Evolutionary conservation across 2,888 invertebrate genomes (phyloP), one percentile per base, ranked within the genome.

Genomic region (Plebejus anna): DNA sequence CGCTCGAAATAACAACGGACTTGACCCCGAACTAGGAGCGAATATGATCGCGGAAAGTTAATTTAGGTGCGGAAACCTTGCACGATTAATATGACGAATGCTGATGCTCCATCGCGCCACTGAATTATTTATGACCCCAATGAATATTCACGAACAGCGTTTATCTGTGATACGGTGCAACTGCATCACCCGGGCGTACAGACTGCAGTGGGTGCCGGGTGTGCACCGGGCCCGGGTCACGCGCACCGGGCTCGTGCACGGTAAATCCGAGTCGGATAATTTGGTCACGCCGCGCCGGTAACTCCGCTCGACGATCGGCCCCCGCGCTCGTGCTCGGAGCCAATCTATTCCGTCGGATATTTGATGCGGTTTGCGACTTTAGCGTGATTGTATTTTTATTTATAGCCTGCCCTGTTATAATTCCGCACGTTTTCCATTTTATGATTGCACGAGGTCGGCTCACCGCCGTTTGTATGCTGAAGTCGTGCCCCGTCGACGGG

Each of bases 321-420:
- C 28, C 36, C 66, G 32, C 28, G 7, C 22, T 22, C 59, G 22
- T n/a, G 59, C 59, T 59, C 61, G 9, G 28, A 36, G 66, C 32
- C 36, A 66, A 66, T 66, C 66, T 66, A 66, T 66, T 66, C 32
- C 5, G 32, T 66, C 32, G 32, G 32, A 66, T 66, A 66, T 66
- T 66, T 13, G 66, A 66, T 36, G 66, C 13, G 66, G 66, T 66
- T 66, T 13, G 66, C 13, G 66, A 66, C 66, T 66, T 66, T 36
- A 36, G 32, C 66, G 66, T 66, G 36, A 66, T 66, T 66, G 66
- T 66, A 66, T 66, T 66, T 66, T 66, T 66, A 66, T 66, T 66
- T 66, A 66, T 36, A 36, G 32, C 66, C 66, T 32, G 13, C 66
- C 28, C 32, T 22, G 16, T 59, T 59, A 59, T 61, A 4, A 13